phyloP scores from a whole-genome alignment of 2,797 vertebrate species.

The Chromis chromis region DNA sequence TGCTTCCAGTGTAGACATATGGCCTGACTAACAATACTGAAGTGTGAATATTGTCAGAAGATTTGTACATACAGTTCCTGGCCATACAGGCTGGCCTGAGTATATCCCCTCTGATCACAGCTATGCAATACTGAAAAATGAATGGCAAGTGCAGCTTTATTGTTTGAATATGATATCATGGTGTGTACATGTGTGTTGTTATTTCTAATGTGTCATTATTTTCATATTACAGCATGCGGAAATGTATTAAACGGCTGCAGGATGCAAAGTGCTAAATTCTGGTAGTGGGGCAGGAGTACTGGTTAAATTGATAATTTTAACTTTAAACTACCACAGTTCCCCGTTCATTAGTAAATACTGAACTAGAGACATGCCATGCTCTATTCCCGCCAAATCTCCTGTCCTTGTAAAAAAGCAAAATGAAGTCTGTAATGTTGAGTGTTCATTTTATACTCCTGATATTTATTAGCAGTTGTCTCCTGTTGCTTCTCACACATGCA shows the following conservation, averaged over 20 bases:
- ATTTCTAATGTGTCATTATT: constrained; percentile 54
- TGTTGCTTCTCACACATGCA: constrained; percentile 32
- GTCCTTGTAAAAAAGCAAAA: constrained; percentile 4
- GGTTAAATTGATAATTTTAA: constrained; percentile 7
- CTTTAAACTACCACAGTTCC: neutral
- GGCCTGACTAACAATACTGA: constrained; percentile 11
- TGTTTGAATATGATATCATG: constrained; percentile 49
- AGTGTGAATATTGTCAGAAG: constrained; percentile 24
- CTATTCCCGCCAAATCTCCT: neutral
- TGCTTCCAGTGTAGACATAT: constrained; percentile 30
- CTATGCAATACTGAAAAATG: constrained; percentile 81
- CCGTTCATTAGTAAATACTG: constrained; percentile 1
- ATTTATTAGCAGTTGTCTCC: constrained; percentile 17
- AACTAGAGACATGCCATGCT: neutral
- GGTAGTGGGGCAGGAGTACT: neutral
- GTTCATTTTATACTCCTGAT: constrained; percentile 34
- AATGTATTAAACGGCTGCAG: constrained; percentile 33
- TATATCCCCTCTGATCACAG: constrained; percentile 66
- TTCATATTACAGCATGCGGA: constrained; percentile 67
- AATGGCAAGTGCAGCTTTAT: constrained; percentile 79
- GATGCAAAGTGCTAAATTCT: constrained; percentile 8
- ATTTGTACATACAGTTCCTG: constrained; percentile 30
- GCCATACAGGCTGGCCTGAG: constrained; percentile 50
- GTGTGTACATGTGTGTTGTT: constrained; percentile 50
- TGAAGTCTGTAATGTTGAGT: constrained; percentile 18